A percentile compares a stretch with the other conserved stretches of the same genome.
Conservation (phyloP, 2,113 vertebrate genomes). For the Etheostoma spectabile region DNA sequence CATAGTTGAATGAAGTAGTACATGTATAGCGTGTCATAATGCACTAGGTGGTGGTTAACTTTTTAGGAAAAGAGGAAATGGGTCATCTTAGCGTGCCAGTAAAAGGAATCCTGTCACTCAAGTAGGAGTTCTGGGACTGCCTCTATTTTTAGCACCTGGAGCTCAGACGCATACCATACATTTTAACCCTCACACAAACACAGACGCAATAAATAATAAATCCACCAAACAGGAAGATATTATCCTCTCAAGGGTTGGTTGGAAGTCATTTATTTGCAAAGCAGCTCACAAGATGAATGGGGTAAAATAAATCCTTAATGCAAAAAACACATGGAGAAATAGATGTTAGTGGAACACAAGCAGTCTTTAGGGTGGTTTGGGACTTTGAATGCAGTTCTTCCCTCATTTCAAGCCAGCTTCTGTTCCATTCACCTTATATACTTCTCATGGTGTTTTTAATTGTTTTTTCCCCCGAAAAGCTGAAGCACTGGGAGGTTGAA, state of each 20-base stretch:
- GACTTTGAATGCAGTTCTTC: slow-evolving; percentile 24
- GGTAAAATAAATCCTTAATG: slow-evolving; percentile 46
- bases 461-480: slow-evolving; percentile 21
- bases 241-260: slow-evolving; percentile 65
- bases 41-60: slow-evolving; percentile 20
- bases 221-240: slow-evolving; percentile 68
- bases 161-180: slow-evolving; percentile 63
- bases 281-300: slow-evolving; percentile 57
- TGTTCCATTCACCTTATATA: slow-evolving; percentile 31
- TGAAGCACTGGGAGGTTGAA: not conserved
- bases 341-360: slow-evolving; percentile 36
- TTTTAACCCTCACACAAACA: slow-evolving; percentile 73
- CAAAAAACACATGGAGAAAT: slow-evolving; percentile 56
- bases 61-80: slow-evolving; percentile 67
- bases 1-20: not conserved
- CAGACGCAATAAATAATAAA: slow-evolving; percentile 77
- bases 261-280: slow-evolving; percentile 68
- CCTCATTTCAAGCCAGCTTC: slow-evolving; percentile 12
- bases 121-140: slow-evolving; percentile 68
- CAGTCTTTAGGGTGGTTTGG: slow-evolving; percentile 39
- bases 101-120: slow-evolving; percentile 81
- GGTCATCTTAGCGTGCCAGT: slow-evolving; percentile 71
- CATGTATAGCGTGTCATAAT: not conserved
- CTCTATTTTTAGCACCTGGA: slow-evolving; percentile 81
- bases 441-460: slow-evolving; percentile 24